These are phyloP conservation scores for Patiria pectinifera DNA, from an alignment of 53 echinoderm and acorn worm species.

Conservation along the genomic window DNA sequence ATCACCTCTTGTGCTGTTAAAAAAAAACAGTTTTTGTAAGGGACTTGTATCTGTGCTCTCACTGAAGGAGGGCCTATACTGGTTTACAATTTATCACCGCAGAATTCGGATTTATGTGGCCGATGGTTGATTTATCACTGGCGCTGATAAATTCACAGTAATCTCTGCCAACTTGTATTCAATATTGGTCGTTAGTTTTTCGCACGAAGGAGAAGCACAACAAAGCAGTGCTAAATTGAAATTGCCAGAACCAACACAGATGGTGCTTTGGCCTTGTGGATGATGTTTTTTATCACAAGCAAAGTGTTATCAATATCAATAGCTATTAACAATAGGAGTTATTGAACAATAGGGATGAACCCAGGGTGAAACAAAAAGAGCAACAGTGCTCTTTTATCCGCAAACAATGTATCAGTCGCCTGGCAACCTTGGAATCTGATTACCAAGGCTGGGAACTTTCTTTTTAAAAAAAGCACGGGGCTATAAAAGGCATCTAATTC, in stretches of 20 bases:
- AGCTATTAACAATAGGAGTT: not conserved
- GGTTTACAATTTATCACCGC: not conserved
- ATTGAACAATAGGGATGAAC: not conserved
- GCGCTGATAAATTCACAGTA: not conserved
- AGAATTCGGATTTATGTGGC: not conserved
- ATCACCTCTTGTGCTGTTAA: too few relatives aligned
- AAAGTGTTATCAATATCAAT: not conserved
- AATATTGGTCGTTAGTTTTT: not conserved
- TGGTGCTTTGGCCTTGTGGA: constrained; percentile 4
- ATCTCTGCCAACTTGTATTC: not conserved
- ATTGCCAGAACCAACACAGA: not conserved
- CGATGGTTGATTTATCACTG: not conserved
- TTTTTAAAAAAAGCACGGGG: not conserved
- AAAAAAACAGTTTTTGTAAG: too few relatives aligned
- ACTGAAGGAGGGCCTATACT: not conserved
- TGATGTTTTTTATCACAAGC: not conserved
- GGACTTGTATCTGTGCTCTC: not conserved
- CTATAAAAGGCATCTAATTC: not conserved
- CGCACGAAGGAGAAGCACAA: not conserved
- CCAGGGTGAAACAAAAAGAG: not conserved
- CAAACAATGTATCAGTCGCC: not conserved
- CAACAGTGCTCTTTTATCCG: not conserved
- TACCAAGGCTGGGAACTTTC: not conserved
- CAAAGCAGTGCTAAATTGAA: not conserved
- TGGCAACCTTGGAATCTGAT: not conserved